Evolutionary conservation across 2,888 invertebrate species (phyloP), one percentile per base, ranked within the genome.

Genomic region (Leptinotarsa haldemani): DNA sequence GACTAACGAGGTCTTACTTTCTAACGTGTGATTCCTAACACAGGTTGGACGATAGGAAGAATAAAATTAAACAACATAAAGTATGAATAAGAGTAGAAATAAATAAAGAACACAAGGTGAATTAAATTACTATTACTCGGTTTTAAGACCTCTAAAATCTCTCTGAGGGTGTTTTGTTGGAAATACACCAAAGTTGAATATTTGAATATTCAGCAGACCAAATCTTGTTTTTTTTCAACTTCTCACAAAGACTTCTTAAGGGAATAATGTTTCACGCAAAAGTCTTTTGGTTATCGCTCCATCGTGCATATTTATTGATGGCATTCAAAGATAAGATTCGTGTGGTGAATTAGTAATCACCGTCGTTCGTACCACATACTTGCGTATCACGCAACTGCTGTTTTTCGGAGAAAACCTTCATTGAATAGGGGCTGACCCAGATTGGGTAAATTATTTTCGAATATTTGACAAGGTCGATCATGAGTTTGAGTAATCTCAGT

Each of bases 301-400:
- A 15, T 61, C 61, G 13, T 61, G 20, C 30, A 61, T 61, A 61
- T 61, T 61, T n/a, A 61, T 25, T 61, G 61, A 61, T 61, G 25
- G n/a, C 40, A 40, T 7, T 25, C 61, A 30, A 61, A 61, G 61
- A 61, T 61, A 61, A 61, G 16, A 25, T n/a, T 16, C n/a, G 30
- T 40, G 40, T 25, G 25, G 30, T 61, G 61, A n/a, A 30, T 61
- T 61, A 30, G 40, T 9, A 9, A 30, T 61, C 25, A 30, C 30
- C 61, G 30, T 30, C 61, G 15, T 61, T 25, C 61, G 58, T 61
- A 30, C 25, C 61, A 40, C 30, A 61, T 61, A n/a, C 61, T 30
- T 30, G n/a, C 40, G 61, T 61, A 40, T 16, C 61, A 61, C 61
- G 61, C 61, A 61, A 61, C 61, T 40, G 15, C 16, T 30, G 7